A percentile compares a stretch with the other conserved stretches of the same genome.
phyloP scores from a whole-genome alignment of 1,140 invertebrate genomes.

The Pseudomyrmex sp. region DNA sequence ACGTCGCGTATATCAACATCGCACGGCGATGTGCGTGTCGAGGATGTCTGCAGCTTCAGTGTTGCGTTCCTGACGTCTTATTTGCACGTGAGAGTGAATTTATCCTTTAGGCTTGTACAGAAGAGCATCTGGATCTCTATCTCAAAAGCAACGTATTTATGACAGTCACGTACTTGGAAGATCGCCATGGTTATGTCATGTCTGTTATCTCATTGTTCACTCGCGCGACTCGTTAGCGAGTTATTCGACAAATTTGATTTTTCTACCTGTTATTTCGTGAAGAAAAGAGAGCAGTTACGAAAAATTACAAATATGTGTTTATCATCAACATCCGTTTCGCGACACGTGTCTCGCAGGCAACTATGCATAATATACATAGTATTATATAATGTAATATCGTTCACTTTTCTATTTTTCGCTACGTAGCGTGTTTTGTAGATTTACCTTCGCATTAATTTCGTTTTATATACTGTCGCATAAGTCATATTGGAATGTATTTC shows the following conservation, averaged over 20 bases:
- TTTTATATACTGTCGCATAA: not conserved
- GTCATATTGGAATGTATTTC: not conserved
- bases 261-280: not conserved
- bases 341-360: not conserved
- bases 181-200: constrained; percentile 51
- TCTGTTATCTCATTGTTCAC: not conserved
- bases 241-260: not conserved
- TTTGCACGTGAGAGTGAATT: constrained; percentile 67
- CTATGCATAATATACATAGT: not conserved
- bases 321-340: not conserved
- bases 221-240: not conserved
- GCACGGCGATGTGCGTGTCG: constrained; percentile 8
- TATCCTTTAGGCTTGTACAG: constrained; percentile 42
- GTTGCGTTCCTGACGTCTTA: constrained; percentile 67
- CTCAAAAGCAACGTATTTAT: constrained; percentile 38
- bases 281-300: not conserved
- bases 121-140: not conserved
- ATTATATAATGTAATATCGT: not conserved
- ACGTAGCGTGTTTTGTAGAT: not conserved
- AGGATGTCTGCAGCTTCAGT: constrained; percentile 50
- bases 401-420: not conserved
- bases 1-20: not conserved
- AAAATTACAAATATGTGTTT: not conserved
- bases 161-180: constrained; percentile 58
- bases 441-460: constrained; percentile 23